Evolutionary conservation across 2,797 vertebrate species (phyloP).

Genomic region (Varecia variegata): DNA sequence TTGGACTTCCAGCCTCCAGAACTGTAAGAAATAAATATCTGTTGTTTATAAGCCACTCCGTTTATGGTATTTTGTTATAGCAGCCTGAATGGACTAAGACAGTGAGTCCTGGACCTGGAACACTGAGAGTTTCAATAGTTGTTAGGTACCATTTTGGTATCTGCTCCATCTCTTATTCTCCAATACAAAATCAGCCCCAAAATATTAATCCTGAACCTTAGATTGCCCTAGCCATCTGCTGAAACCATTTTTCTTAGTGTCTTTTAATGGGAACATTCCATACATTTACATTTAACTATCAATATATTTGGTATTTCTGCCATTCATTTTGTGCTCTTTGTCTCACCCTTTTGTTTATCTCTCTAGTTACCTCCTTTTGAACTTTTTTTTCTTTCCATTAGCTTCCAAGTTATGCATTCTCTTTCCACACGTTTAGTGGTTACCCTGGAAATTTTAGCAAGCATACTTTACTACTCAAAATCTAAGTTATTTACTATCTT

Average conservation of each 20-base stretch:
- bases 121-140: neutral
- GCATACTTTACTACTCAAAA: neutral
- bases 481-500: neutral
- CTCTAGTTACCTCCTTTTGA: neutral
- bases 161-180: neutral
- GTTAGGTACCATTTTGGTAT: neutral
- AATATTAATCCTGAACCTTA: neutral
- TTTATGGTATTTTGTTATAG: neutral
- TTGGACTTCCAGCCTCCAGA: neutral
- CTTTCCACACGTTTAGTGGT: neutral
- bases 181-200: neutral
- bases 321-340: neutral
- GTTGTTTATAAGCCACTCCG: neutral
- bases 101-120: neutral
- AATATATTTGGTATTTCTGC: neutral
- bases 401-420: neutral
- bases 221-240: neutral
- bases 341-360: neutral
- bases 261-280: neutral
- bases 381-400: neutral
- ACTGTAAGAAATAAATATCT: neutral
- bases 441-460: neutral
- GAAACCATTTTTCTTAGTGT: neutral
- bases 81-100: neutral
- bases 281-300: neutral